Base-by-base conservation (phyloP, 2,888 invertebrate species). In the Agrochola circellaris region DNA sequence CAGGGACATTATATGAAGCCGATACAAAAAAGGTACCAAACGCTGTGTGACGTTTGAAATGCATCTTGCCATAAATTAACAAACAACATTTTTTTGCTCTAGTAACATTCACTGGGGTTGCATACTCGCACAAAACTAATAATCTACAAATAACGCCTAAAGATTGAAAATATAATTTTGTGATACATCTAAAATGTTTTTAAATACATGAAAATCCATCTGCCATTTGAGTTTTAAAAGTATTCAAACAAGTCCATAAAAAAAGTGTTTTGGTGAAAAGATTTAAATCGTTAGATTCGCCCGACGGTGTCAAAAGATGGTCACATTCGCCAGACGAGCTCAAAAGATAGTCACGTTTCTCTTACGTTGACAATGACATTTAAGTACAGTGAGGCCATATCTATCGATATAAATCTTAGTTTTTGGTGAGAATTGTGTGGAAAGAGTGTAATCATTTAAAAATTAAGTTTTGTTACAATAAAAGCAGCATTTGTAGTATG, bases 1-100 rank as follows among this genome's bases (percentile, higher is more conserved):
- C 87, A 86, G 85, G 86, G 85, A 87, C 75, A 77, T 86, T 56
- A 75, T 87, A 79, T 87, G 86, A 86, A 83, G 87, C 75, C 34
- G 75, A 65, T 64, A 66, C 73, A 69, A 66, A 45, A 64, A 79
- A 87, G 86, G 86, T 87, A 87, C 75, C 30, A 65, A 58, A 56
- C 48, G 71, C n/a, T 60, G 73, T 83, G 84, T 84, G 77, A 69
- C 30, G 69, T 76, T 75, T 74, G 65, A 66, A 78, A 81, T 75
- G 84, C 83, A 77, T 81, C 34, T 73, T 75, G 66, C 20, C 72
- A 62, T 77, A 56, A 51, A 81, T 68, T 84, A 84, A 84, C 78
- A 78, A 69, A 45, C 5, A 54, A 58, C 51, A 61, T 62, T 34
- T 66, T 79, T 78, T 81, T 81, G 51, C 61, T 61, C 62, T 84